Conservation (phyloP, 2,888 invertebrate genomes). For the Scaptomyza tumidula region DNA sequence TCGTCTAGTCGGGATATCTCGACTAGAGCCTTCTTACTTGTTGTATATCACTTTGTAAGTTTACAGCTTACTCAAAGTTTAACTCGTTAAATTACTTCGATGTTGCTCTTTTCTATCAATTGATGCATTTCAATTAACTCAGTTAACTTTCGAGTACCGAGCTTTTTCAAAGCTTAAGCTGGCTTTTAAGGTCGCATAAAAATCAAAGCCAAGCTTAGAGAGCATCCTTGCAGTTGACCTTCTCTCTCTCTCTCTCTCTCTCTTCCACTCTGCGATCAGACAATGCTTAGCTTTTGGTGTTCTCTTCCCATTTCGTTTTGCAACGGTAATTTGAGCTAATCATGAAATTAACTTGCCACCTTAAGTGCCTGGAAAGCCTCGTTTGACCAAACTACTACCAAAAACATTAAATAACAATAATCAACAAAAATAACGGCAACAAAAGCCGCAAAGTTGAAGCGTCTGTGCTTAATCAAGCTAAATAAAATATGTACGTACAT, state of each 20-base stretch:
- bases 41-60: not conserved
- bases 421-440: conserved; percentile 33
- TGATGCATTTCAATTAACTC: not conserved
- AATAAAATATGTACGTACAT: conserved; percentile 42
- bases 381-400: conserved; percentile 49
- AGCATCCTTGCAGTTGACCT: not conserved
- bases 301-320: conserved; percentile 7
- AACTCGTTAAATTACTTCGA: not conserved
- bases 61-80: not conserved
- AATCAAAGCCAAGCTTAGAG: conserved; percentile 11
- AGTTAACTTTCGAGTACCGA: not conserved
- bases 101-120: not conserved
- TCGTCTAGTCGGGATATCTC: too few species aligned
- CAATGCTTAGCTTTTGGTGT: not conserved
- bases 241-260: not conserved
- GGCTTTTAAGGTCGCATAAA: not conserved
- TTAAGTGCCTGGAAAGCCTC: conserved; percentile 21
- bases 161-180: not conserved
- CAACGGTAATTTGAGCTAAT: conserved; percentile 45
- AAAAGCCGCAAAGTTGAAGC: conserved; percentile 60
- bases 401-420: conserved; percentile 74
- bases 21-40: too few species aligned
- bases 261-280: conserved; percentile 9
- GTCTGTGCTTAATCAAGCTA: conserved; percentile 63
- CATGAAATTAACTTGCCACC: conserved; percentile 50